Percentiles rank a stretch among this genome's conserved stretches.
These are phyloP conservation scores for Zaprionus lineosus DNA, from an alignment of 2,888 invertebrate genomes.

Conservation along the genomic window DNA sequence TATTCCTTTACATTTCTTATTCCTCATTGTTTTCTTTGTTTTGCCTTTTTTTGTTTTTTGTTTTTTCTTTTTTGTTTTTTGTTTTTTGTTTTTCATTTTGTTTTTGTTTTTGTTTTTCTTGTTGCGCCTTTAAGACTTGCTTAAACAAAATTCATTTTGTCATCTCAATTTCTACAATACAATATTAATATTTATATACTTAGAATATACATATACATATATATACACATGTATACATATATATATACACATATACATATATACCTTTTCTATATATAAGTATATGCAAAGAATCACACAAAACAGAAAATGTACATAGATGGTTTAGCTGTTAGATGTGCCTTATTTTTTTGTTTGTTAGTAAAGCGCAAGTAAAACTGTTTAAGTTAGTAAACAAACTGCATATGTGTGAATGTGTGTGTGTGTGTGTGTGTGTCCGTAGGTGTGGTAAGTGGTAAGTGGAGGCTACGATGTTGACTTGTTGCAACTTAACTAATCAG, in stretches of 20 bases:
- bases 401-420: conserved; percentile 5
- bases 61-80: conserved; percentile 12
- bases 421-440: conserved; percentile 21
- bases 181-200: conserved; percentile 36
- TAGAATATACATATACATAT: conserved; percentile 4
- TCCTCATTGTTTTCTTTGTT: conserved; percentile 10
- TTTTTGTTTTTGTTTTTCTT: conserved; percentile 11
- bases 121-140: conserved; percentile 64
- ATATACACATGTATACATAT: conserved; percentile 42
- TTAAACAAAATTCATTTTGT: conserved; percentile 41
- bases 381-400: conserved; percentile 46
- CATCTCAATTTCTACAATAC: conserved; percentile 54
- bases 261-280: conserved; percentile 35
- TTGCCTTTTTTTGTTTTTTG: conserved; percentile 11
- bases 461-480: conserved; percentile 52
- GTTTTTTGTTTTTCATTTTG: conserved; percentile 13
- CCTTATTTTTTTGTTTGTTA: conserved; percentile 10
- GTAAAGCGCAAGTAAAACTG: conserved; percentile 57
- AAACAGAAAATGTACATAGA: conserved; percentile 65
- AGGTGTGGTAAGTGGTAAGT: too few species aligned
- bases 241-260: conserved; percentile 47
- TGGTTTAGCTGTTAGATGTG: conserved; percentile 51
- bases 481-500: conserved; percentile 63
- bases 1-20: conserved; percentile 16
- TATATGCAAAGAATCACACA: conserved; percentile 61